Percentiles rank a stretch among this genome's conserved stretches.
Conservation (phyloP, 2,113 vertebrate species). For the Halcyon malimbica region DNA sequence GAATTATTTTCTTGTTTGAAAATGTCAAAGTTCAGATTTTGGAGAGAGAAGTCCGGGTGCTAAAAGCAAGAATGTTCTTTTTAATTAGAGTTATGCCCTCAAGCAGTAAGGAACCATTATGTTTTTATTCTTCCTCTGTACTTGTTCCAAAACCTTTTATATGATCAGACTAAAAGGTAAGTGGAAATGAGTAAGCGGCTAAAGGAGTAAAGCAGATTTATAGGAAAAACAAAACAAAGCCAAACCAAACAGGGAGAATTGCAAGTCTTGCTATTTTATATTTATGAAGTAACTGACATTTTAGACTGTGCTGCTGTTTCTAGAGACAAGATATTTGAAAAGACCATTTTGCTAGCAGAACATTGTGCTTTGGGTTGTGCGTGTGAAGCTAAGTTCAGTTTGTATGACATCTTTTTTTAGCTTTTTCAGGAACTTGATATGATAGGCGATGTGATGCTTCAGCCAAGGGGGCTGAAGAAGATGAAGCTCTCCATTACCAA, state of each 20-base stretch:
- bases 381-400: background rate
- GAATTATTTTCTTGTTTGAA: conserved; percentile 65
- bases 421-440: background rate
- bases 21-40: conserved; percentile 67
- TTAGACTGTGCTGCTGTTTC: background rate
- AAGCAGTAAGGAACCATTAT: conserved; percentile 59
- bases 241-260: background rate
- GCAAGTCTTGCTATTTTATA: conserved; percentile 24
- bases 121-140: conserved; percentile 65
- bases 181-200: conserved; percentile 57
- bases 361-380: background rate
- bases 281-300: conserved; percentile 42
- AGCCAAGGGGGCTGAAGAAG: background rate
- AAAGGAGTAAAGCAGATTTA: conserved; percentile 51
- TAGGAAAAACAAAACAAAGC: background rate
- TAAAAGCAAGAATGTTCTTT: conserved; percentile 66
- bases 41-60: conserved; percentile 40
- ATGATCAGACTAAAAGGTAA: conserved; percentile 60
- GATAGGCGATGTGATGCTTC: background rate
- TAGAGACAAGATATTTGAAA: background rate
- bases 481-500: background rate
- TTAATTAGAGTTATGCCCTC: conserved; percentile 67
- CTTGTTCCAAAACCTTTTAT: conserved; percentile 61
- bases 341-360: background rate
- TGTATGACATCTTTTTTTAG: background rate